Evolutionary conservation across 2,113 vertebrate species (phyloP), one percentile per base, ranked within the genome.

Genomic region (Cyphomyrus plagiostoma): DNA sequence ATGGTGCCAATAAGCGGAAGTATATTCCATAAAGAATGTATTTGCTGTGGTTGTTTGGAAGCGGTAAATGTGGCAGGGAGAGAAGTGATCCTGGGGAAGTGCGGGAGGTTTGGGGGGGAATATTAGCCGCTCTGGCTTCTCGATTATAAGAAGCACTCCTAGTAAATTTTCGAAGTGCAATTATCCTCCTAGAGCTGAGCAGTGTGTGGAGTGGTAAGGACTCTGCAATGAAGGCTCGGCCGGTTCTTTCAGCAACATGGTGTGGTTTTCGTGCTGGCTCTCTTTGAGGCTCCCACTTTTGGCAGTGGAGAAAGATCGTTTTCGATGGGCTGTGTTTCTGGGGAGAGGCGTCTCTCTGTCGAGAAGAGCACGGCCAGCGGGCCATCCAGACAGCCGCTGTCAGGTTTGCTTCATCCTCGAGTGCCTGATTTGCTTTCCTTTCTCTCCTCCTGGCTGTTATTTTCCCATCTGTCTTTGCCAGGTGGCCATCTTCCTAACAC

Each of bases 401-500:
- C 35, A 80, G 74, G 74, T 39, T 15, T 80, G 30, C 74, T 42
- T 35, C 74, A 42, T 70, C 62, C 62, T 42, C 74, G 4, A 42
- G 35, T 80, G 74, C 19, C 35, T 42, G 30, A 35, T 80, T 80
- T 42, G 35, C 35, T 80, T 80, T 39, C 15, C 13, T 42, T 80
- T 42, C 74, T 80, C 30, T 42, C 11, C 30, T 19, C 30, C 74
- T 80, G 30, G 74, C 74, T 80, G 74, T 39, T 80, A 80, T 80
- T 80, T 80, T 80, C 74, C 74, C 74, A 42, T 42, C 74, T 80
- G 74, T 80, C 74, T 80, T 70, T 70, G 62, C 62, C 62, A 70
- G 74, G 74, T 80, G 74, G 62, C 74, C 74, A 80, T 80, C 74
- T 80, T 70, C 62, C 62, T 70, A 70, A 70, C 62, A 70, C 62